Evolutionary conservation across 2,113 vertebrate genomes (phyloP).

Genomic region (Ginglymostoma cirratum): DNA sequence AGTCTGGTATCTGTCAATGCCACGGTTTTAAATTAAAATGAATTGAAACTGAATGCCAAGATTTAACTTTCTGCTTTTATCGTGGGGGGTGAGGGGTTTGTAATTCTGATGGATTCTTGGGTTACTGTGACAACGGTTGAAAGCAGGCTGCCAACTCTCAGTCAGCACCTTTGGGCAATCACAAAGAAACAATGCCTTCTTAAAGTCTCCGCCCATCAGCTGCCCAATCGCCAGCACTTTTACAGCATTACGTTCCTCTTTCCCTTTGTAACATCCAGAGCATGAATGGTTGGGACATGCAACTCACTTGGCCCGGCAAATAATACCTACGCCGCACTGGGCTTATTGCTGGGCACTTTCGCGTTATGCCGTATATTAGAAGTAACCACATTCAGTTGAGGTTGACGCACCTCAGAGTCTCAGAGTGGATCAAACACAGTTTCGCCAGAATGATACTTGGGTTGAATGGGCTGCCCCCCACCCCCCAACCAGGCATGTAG

Average conservation of each 20-base stretch:
- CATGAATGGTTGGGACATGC: neutral
- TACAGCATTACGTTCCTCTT: neutral
- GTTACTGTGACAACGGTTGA: neutral
- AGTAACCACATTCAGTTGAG: neutral
- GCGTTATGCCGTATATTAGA: neutral
- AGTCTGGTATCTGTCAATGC: slow-evolving; percentile 11
- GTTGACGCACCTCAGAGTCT: neutral
- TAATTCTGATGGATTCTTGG: neutral
- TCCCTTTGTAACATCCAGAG: neutral
- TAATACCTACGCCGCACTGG: neutral
- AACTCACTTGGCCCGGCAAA: neutral
- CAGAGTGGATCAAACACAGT: neutral
- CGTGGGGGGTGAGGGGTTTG: neutral
- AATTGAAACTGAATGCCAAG: slow-evolving; percentile 3
- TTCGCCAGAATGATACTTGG: neutral
- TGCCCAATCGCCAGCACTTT: neutral
- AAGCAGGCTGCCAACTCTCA: neutral
- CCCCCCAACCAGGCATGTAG: neutral
- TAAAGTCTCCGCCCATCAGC: neutral
- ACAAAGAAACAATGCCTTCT: slow-evolving; percentile 12
- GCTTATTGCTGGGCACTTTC: neutral
- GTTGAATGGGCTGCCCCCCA: neutral
- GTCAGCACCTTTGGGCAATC: neutral
- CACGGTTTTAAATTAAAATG: slow-evolving; percentile 1
- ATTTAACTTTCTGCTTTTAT: slow-evolving; percentile 15